Conservation (phyloP, 1,140 invertebrate species). For the Melitaea cinxia region DNA sequence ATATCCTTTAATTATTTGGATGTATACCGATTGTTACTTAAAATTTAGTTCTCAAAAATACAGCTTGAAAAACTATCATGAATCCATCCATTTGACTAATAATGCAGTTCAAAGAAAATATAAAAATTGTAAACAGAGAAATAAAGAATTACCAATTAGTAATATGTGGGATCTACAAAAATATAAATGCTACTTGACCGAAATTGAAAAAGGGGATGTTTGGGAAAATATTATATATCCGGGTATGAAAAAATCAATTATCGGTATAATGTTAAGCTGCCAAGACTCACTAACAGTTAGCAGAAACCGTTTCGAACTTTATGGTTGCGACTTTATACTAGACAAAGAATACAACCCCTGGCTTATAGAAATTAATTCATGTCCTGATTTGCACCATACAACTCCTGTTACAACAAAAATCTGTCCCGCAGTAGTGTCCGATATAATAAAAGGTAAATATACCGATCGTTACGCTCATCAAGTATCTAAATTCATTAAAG, state of each 20-base stretch:
- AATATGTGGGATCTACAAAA: conserved; percentile 94
- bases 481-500: too few species aligned
- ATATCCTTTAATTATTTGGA: conserved; percentile 91
- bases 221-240: conserved; percentile 90
- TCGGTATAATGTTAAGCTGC: conserved; percentile 89
- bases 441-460: conserved; percentile 91
- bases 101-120: conserved; percentile 95
- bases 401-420: conserved; percentile 92
- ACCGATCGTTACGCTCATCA: too few species aligned
- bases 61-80: conserved; percentile 90
- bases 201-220: conserved; percentile 65
- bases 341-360: conserved; percentile 93
- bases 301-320: conserved; percentile 93
- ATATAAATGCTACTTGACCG: conserved; percentile 87
- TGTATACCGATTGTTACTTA: conserved; percentile 94
- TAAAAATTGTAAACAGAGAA: conserved; percentile 84
- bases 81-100: conserved; percentile 95
- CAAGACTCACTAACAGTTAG: conserved; percentile 89
- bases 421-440: conserved; percentile 91
- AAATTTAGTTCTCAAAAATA: conserved; percentile 95
- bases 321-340: conserved; percentile 95
- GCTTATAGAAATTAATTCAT: conserved; percentile 96
- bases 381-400: conserved; percentile 91
- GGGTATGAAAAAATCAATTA: conserved; percentile 92
- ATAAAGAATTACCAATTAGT: conserved; percentile 87